Conservation (phyloP, 2,888 invertebrate genomes). For the Sminthurinus aureus region DNA sequence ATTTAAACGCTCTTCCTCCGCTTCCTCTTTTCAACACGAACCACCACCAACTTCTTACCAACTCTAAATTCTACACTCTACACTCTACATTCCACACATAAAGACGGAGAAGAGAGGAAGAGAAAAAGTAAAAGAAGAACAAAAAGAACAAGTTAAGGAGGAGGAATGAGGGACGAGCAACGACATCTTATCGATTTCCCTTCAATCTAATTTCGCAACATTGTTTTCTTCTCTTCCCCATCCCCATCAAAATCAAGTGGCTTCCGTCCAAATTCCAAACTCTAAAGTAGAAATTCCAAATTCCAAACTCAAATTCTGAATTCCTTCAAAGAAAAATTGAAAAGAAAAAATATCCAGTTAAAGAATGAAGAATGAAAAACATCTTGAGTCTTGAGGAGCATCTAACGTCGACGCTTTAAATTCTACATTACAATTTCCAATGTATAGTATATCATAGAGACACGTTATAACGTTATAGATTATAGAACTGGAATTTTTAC, state of each 20-base stretch:
- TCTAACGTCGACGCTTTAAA: no score
- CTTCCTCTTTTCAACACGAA: background rate
- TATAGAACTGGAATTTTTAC: no score
- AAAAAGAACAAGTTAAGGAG: background rate
- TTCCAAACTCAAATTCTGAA: no score
- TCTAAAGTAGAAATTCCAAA: no score
- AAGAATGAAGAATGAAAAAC: background rate
- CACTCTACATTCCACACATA: background rate
- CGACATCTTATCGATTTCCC: slow-evolving; percentile 33
- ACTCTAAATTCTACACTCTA: no score
- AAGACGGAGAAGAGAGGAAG: background rate
- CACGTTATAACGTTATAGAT: no score
- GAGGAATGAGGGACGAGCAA: background rate
- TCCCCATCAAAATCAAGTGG: slow-evolving; percentile 11
- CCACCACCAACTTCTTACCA: no score
- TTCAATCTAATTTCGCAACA: slow-evolving; percentile 40
- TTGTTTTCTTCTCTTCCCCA: slow-evolving; percentile 27
- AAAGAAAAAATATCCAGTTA: no score
- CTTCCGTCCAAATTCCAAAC: background rate
- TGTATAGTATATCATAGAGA: no score
- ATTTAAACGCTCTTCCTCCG: slow-evolving; percentile 16
- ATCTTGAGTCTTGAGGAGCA: background rate
- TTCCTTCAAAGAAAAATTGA: no score
- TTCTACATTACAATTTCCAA: no score
- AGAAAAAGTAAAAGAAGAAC: background rate